These are phyloP conservation scores for Maniola jurtina DNA, from an alignment of 1,140 invertebrate genomes.

Conservation along the genomic window DNA sequence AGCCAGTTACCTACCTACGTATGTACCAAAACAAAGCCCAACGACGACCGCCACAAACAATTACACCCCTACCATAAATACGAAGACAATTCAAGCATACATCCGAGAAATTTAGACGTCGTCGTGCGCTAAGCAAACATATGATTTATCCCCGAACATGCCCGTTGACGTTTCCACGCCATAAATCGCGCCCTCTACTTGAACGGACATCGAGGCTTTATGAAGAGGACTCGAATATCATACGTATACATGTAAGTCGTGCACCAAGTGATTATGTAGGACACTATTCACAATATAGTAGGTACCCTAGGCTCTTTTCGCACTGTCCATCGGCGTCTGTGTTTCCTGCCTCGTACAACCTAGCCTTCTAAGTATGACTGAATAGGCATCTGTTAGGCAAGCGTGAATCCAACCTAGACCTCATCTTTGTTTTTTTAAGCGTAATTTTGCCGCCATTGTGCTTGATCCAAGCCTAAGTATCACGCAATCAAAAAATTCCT, in stretches of 20 bases:
- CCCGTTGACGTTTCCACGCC: slow-evolving; percentile 73
- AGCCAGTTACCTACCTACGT: background rate
- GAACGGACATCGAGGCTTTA: slow-evolving; percentile 68
- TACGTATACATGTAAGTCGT: background rate
- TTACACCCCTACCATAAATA: slow-evolving; percentile 50
- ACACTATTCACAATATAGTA: background rate
- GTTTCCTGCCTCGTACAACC: too few relatives aligned
- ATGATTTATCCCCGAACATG: slow-evolving; percentile 71
- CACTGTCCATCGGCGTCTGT: too few relatives aligned
- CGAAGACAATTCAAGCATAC: slow-evolving; percentile 52
- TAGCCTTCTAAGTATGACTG: too few relatives aligned
- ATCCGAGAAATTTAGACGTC: slow-evolving; percentile 68
- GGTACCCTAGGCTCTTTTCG: too few relatives aligned
- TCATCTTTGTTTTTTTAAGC: too few relatives aligned
- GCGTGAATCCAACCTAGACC: too few relatives aligned
- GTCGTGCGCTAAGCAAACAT: slow-evolving; percentile 66
- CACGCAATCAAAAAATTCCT: too few relatives aligned
- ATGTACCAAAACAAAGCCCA: slow-evolving; percentile 22
- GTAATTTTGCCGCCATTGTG: too few relatives aligned
- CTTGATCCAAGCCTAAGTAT: too few relatives aligned
- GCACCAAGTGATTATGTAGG: background rate
- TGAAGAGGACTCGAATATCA: slow-evolving; percentile 45
- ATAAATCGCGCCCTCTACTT: slow-evolving; percentile 75
- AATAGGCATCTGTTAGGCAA: too few relatives aligned
- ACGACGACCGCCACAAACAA: slow-evolving; percentile 31